These are phyloP conservation scores for Lampris incognitus DNA, from an alignment of 2,113 vertebrate genomes.

Conservation along the genomic window DNA sequence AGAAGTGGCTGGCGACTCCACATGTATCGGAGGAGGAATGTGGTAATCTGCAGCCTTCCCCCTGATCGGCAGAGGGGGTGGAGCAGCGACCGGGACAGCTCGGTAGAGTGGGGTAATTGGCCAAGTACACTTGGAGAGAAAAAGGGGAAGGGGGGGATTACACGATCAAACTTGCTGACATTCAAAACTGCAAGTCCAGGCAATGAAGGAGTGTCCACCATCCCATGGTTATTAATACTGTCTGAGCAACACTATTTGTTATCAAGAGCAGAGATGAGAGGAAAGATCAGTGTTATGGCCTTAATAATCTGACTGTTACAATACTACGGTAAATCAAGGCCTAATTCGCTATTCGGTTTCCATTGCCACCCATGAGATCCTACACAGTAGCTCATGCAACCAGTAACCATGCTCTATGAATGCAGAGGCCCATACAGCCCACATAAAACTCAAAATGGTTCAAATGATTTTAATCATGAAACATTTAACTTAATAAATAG, in stretches of 20 bases:
- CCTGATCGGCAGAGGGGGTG: no score
- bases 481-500: conserved; percentile 63
- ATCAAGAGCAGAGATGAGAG: conserved; percentile 15
- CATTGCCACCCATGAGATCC: conserved; percentile 31
- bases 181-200: no score
- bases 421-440: conserved; percentile 37
- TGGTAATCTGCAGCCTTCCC: no score
- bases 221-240: no score
- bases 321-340: conserved; percentile 42
- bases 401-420: conserved; percentile 46
- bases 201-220: no score
- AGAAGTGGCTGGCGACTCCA: no score
- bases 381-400: conserved; percentile 62
- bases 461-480: conserved; percentile 24
- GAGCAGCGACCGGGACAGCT: no score
- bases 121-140: no score
- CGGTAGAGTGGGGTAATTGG: no score
- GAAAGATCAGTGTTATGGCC: conserved; percentile 3
- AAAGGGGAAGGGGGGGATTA: no score
- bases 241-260: conserved; percentile 3
- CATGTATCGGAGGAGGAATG: no score
- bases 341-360: conserved; percentile 7
- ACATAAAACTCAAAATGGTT: conserved; percentile 27
- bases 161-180: no score
- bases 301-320: conserved; percentile 18